Evolutionary conservation across 35 echinoderm and acorn worm genomes (phyloP).

Genomic region (Lytechinus variegatus): DNA sequence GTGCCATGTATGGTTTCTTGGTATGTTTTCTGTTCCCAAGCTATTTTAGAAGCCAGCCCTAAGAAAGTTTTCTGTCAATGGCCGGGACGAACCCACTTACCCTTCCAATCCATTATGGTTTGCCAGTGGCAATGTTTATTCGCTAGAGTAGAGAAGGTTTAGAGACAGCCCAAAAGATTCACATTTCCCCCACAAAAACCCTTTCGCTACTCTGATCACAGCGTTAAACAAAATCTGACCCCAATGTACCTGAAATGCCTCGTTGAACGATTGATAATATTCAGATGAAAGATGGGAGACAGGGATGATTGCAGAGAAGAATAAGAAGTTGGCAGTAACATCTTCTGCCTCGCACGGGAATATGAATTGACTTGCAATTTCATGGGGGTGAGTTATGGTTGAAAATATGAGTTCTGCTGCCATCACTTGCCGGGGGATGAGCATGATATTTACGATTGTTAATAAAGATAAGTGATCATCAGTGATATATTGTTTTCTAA

Average conservation of each 20-base stretch:
- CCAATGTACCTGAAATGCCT: slow-evolving; percentile 17
- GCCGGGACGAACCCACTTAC: slow-evolving; percentile 50
- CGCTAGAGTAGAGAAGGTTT: slow-evolving; percentile 15
- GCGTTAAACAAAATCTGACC: slow-evolving; percentile 12
- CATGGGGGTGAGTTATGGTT: slow-evolving; percentile 12
- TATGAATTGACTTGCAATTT: slow-evolving; percentile 4
- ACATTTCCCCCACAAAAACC: slow-evolving; percentile 8
- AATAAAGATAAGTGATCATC: slow-evolving; percentile 20
- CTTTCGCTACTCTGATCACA: slow-evolving; percentile 27
- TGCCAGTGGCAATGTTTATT: slow-evolving; percentile 56
- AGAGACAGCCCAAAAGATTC: slow-evolving; percentile 41
- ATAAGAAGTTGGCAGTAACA: slow-evolving; percentile 1
- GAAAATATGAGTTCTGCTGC: slow-evolving; percentile 11
- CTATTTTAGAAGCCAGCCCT: background rate
- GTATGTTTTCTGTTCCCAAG: background rate
- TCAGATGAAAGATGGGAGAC: slow-evolving; percentile 1
- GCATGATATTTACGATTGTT: slow-evolving; percentile 19
- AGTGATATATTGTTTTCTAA: slow-evolving; percentile 26
- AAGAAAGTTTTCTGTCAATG: slow-evolving; percentile 46
- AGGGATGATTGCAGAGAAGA: background rate
- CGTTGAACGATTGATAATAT: slow-evolving; percentile 19
- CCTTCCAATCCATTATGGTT: slow-evolving; percentile 49
- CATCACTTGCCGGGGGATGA: slow-evolving; percentile 15
- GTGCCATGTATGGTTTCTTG: background rate
- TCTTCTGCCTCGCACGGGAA: background rate